These are phyloP conservation scores for Muscicapa adusta DNA, from an alignment of 2,113 vertebrate genomes.

Conservation along the genomic window DNA sequence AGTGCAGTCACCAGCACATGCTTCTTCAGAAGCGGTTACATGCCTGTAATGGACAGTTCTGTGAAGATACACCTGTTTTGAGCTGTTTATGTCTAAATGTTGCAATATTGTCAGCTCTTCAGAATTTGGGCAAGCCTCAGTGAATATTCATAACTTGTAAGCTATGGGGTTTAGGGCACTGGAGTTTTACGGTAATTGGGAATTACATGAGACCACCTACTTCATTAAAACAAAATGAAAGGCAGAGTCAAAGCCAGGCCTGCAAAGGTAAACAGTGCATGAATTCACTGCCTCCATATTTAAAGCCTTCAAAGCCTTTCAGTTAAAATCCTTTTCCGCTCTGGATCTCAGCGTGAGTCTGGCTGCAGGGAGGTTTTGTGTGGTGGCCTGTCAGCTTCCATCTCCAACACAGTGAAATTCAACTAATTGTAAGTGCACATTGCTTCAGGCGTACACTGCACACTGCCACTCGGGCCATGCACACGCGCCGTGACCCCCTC, in stretches of 20 bases:
- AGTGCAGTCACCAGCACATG: not conserved
- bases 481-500: not conserved
- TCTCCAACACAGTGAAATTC: slow-evolving; percentile 69
- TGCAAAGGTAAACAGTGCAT: slow-evolving; percentile 52
- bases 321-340: slow-evolving; percentile 64
- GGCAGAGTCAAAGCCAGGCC: slow-evolving; percentile 40
- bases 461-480: not conserved
- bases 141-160: slow-evolving; percentile 4
- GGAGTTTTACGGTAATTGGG: slow-evolving; percentile 8
- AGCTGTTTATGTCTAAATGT: not conserved
- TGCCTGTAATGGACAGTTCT: not conserved
- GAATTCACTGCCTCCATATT: slow-evolving; percentile 54
- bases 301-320: slow-evolving; percentile 58
- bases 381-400: slow-evolving; percentile 68
- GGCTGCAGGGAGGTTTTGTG: slow-evolving; percentile 67
- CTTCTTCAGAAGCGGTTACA: not conserved
- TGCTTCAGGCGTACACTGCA: slow-evolving; percentile 19
- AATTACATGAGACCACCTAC: slow-evolving; percentile 33
- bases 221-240: slow-evolving; percentile 59
- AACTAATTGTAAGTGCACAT: slow-evolving; percentile 64
- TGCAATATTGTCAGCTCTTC: not conserved
- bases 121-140: not conserved
- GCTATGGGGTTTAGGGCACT: not conserved
- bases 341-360: slow-evolving; percentile 61
- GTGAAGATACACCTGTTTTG: not conserved